A percentile compares a stretch with the other conserved stretches of the same genome.
Evolutionary conservation across 1,140 invertebrate species (phyloP).

Genomic region (Drosophila orosa): DNA sequence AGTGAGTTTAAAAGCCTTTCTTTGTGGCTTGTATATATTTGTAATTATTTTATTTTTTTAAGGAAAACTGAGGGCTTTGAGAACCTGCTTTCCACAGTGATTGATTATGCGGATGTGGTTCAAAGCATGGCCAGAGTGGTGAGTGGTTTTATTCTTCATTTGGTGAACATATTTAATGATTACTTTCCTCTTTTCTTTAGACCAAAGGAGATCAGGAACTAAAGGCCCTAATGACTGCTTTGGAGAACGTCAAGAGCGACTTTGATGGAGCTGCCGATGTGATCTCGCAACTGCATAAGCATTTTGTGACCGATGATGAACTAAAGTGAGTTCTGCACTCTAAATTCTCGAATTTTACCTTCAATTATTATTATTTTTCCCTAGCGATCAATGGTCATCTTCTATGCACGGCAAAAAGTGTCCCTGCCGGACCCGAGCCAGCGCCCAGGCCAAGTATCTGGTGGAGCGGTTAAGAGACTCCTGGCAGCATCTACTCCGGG

Average conservation of each 20-base stretch:
- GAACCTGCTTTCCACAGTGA: constrained; percentile 68
- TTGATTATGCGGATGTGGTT: constrained; percentile 79
- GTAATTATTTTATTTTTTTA: neutral
- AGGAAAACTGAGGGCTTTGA: constrained; percentile 83
- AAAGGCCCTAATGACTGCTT: constrained; percentile 49
- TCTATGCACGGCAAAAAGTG: constrained; percentile 88
- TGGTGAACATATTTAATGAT: neutral
- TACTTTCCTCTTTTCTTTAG: constrained; percentile 19
- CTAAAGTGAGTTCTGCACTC: constrained; percentile 57
- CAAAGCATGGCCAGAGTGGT: constrained; percentile 67
- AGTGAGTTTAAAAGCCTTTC: constrained; percentile 35
- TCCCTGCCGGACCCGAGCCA: constrained; percentile 88
- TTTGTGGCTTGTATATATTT: no score
- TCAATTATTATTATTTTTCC: neutral
- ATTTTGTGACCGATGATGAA: constrained; percentile 77
- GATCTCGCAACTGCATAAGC: constrained; percentile 78
- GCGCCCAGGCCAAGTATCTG: constrained; percentile 89
- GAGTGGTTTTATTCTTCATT: neutral
- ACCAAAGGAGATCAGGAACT: constrained; percentile 72
- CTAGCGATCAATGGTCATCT: constrained; percentile 89
- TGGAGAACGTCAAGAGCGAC: constrained; percentile 69
- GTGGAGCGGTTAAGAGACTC: constrained; percentile 93
- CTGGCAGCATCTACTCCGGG: constrained; percentile 95
- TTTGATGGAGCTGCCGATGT: constrained; percentile 80
- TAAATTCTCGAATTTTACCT: neutral